phyloP scores from a whole-genome alignment of 2,113 vertebrate species.

The Bufo gargarizans region DNA sequence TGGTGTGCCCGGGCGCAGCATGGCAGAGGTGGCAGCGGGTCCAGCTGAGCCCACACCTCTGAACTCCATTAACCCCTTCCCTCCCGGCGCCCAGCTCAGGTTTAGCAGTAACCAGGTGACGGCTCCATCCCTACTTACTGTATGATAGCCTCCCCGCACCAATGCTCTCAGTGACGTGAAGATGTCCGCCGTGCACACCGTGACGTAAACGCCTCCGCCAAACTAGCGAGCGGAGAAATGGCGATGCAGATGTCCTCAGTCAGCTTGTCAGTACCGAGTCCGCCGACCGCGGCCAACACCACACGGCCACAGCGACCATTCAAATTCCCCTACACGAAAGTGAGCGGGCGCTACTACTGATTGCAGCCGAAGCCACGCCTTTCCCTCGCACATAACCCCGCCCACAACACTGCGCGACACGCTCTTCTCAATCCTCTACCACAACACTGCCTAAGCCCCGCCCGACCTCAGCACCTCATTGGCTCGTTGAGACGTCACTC shows the following conservation, averaged over 20 bases:
- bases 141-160: constrained; percentile 9
- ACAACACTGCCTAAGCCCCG: background rate
- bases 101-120: too few relatives aligned
- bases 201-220: background rate
- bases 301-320: background rate
- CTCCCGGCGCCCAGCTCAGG: too few relatives aligned
- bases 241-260: background rate
- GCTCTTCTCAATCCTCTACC: background rate
- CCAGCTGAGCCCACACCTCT: background rate
- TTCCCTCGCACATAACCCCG: background rate
- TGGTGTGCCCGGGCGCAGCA: too few relatives aligned
- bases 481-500: background rate
- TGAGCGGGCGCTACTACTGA: background rate
- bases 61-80: constrained; percentile 9
- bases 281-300: background rate
- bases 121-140: constrained; percentile 12
- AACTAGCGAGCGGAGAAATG: background rate
- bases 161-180: background rate
- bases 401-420: background rate
- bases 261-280: background rate
- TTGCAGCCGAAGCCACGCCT: background rate
- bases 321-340: constrained; percentile 40
- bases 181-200: background rate
- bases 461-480: background rate
- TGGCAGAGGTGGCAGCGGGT: too few relatives aligned